Base-by-base conservation (phyloP, 2,113 vertebrate species). In the Ictalurus furcatus region DNA sequence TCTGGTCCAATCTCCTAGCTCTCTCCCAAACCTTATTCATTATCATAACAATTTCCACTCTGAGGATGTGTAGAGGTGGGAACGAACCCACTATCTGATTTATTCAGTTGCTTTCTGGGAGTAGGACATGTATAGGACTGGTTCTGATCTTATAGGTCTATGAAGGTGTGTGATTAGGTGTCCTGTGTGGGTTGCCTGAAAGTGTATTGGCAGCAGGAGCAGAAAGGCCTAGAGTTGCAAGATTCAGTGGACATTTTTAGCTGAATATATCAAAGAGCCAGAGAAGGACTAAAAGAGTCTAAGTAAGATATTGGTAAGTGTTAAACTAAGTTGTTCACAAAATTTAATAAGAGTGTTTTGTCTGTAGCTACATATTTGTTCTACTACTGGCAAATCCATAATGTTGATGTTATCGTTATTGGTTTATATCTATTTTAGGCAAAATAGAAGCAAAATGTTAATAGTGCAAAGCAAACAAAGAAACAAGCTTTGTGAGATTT, bases 11-110 rank as follows among this genome's bases (percentile, higher is more conserved):
- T 91, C 90, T 56, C 67, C 59, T 25, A 87, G 84, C 76, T 80
- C 80, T 86, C 78, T 83, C 59, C 52, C 61, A 89, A 87, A 90
- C 81, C 88, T 79, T 34, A 59, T 76, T 91, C 90, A 91, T 91
- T 90, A 90, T 69, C 90, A 90, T 88, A 90, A 83, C 90, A 87
- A 85, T 83, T 80, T 84, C 86, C 85, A 61, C 67, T n/a, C 74
- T 61, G 86, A 86, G 69, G 59, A 23, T 86, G 84, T 86, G 74
- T 86, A 87, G 87, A 91, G 89, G 90, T 89, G 85, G 88, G 86
- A 91, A 88, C 71, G 86, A 89, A 65, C 84, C 28, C 78, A 73
- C 83, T 86, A 79, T 90, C 84, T 82, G 71, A 73, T 79, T 84
- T 87, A 12, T 85, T 65, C 52, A 76, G 25, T 88, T 86, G 84